Conservation (phyloP, 1,140 invertebrate genomes). For the Heliothis virescens region DNA sequence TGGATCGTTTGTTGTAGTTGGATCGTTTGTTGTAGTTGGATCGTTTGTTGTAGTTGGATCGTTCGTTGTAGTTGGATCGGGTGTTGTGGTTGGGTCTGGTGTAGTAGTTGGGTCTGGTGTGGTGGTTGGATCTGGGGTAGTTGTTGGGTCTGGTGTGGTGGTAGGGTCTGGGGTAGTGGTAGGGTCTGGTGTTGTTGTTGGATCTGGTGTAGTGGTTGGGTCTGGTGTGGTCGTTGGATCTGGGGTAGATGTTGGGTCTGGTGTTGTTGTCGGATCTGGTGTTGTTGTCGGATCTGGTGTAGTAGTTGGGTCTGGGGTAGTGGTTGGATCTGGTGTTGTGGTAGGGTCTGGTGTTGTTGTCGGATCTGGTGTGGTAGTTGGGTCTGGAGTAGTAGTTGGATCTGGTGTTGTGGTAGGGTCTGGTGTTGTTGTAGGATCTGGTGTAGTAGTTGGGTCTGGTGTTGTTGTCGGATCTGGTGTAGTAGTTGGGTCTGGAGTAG, state of each 20-base stretch:
- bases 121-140: conserved; percentile 11
- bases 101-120: background rate
- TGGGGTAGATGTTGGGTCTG: background rate
- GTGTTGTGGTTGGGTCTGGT: background rate
- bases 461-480: background rate
- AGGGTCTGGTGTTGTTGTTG: conserved; percentile 3
- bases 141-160: conserved; percentile 28
- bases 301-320: background rate
- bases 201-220: background rate
- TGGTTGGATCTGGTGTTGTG: conserved; percentile 4
- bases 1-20: background rate
- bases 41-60: background rate
- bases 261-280: conserved; percentile 8
- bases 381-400: conserved; percentile 4
- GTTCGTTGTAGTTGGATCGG: background rate
- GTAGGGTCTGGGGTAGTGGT: conserved; percentile 15
- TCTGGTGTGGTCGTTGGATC: conserved; percentile 2
- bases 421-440: background rate
- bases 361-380: background rate
- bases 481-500: conserved; percentile 1
- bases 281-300: background rate
- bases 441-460: background rate
- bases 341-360: conserved; percentile 9
- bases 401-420: background rate
- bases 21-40: background rate